Evolutionary conservation across 2,113 vertebrate species (phyloP).

Genomic region (Scytalopus superciliaris): DNA sequence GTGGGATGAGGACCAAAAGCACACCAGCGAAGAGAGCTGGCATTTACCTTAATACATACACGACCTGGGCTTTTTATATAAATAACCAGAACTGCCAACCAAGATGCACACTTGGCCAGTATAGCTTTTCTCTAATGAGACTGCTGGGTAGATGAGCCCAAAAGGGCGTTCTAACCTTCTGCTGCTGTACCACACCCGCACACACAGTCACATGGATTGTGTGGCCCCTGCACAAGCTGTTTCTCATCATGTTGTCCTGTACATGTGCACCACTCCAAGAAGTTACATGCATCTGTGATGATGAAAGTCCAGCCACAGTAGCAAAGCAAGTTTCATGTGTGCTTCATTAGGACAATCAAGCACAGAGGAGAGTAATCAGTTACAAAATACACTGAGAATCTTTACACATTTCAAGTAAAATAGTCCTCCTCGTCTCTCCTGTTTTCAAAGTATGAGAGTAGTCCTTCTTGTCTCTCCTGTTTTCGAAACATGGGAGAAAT

Average conservation of each 20-base stretch:
- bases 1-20: not conserved
- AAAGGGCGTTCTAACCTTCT: not conserved
- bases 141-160: not conserved
- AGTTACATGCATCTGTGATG: not conserved
- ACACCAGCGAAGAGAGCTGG: not conserved
- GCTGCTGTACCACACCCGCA: not conserved
- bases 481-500: not conserved
- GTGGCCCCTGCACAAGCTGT: not conserved
- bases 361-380: not conserved
- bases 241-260: not conserved
- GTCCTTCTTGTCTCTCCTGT: not conserved
- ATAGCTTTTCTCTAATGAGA: not conserved
- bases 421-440: not conserved
- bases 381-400: not conserved
- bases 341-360: not conserved
- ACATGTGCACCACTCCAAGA: not conserved
- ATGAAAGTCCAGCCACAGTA: conserved; percentile 5
- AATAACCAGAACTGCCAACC: not conserved
- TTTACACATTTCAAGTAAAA: not conserved
- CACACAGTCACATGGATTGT: accelerated
- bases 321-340: not conserved
- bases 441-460: not conserved
- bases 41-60: not conserved
- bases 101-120: not conserved
- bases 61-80: not conserved